Percentiles rank a stretch among this genome's conserved stretches.
These are phyloP conservation scores for Papilio gigon DNA, from an alignment of 2,888 invertebrate genomes.

Conservation along the genomic window DNA sequence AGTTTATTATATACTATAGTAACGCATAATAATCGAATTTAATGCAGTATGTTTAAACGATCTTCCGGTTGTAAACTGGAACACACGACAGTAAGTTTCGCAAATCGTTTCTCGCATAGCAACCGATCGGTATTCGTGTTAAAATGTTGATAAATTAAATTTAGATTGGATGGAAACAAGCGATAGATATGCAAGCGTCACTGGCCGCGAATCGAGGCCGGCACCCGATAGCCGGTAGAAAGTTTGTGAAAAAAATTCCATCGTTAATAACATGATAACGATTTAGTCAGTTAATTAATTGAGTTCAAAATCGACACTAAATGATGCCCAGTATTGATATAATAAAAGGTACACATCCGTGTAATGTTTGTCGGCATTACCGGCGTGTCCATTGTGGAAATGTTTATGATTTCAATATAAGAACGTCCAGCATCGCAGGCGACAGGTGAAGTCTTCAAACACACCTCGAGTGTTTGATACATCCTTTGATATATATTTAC, in stretches of 20 bases:
- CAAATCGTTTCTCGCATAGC: neutral
- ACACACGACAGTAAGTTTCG: neutral
- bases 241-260: conserved; percentile 29
- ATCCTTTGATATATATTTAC: conserved; percentile 10
- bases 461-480: neutral
- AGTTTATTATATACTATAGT: too few species aligned
- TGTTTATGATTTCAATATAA: conserved; percentile 1
- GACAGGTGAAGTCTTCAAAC: conserved; percentile 13
- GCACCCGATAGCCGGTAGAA: conserved; percentile 30
- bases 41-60: neutral
- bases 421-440: conserved; percentile 7
- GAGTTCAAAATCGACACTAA: neutral
- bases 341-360: neutral
- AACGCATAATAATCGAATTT: too few species aligned
- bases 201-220: conserved; percentile 24
- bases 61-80: neutral
- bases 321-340: too few species aligned
- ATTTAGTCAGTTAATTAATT: neutral
- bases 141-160: conserved; percentile 28
- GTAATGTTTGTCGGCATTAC: neutral
- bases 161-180: conserved; percentile 6
- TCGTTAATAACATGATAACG: conserved; percentile 22
- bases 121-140: neutral
- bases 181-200: conserved; percentile 14
- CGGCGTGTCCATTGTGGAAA: neutral